Percentiles rank a stretch among this genome's conserved stretches.
Conservation (phyloP, 2,113 vertebrate species). For the Acrocephalus arundinaceus region DNA sequence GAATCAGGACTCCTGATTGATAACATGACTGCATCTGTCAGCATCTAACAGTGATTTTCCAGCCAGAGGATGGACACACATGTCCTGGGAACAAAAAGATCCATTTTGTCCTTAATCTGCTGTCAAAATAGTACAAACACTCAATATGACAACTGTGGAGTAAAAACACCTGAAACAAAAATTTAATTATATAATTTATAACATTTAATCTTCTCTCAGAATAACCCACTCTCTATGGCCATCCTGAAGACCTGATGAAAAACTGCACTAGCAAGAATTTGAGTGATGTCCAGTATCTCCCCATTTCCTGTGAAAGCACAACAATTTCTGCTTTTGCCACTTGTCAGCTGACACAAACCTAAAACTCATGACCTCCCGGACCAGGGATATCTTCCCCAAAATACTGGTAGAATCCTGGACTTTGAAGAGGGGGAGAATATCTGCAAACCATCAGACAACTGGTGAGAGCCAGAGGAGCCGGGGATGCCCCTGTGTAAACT, state of each 20-base stretch:
- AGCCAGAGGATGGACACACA: not conserved
- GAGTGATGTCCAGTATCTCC: not conserved
- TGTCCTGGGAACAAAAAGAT: not conserved
- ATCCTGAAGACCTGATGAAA: slow-evolving; percentile 49
- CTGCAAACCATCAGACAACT: not conserved
- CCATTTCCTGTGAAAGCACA: slow-evolving; percentile 24
- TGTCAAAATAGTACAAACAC: not conserved
- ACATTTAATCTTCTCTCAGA: slow-evolving; percentile 47
- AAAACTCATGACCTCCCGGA: not conserved
- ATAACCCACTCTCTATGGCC: slow-evolving; percentile 65
- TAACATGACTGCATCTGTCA: not conserved
- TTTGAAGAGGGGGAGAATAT: not conserved
- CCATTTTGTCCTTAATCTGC: not conserved
- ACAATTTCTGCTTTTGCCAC: not conserved
- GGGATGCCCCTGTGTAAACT: not conserved
- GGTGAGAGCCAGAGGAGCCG: not conserved
- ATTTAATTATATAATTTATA: not conserved
- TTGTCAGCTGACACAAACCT: not conserved
- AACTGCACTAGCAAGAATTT: not conserved
- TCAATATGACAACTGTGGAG: not conserved
- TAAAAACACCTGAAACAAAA: not conserved
- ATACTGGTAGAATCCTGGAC: not conserved
- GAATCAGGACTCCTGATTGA: not conserved
- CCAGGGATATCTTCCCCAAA: not conserved
- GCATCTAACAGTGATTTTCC: not conserved